Evolutionary conservation across 2,113 vertebrate species (phyloP), one percentile per base, ranked within the genome.

Genomic region (Motacilla alba): DNA sequence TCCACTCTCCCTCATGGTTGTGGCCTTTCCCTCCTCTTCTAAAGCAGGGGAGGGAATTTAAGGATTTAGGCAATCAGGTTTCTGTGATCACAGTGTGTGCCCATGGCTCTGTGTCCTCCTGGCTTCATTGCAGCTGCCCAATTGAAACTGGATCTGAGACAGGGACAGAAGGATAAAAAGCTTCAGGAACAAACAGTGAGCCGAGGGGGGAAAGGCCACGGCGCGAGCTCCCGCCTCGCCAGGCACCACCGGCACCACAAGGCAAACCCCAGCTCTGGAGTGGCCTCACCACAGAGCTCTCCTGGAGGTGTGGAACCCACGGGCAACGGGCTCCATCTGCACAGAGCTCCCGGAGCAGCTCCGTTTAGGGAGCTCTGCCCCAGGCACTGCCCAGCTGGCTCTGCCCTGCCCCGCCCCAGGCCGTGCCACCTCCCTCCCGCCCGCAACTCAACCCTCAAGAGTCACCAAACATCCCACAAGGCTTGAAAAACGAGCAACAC

Each of bases 61-160:
- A 77, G 79, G 70, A 77, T 69, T 75, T 30, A 60, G 90, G 84
- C 80, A 68, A 60, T 26, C 24, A 20, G 82, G 90, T 73, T 77
- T 92, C 35, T 43, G 85, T 77, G 76, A 92, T 95, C 96, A 97
- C 96, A 97, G 94, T 94, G 94, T 58, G 46, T 31, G 81, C 82
- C 70, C 92, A 82, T 47, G 70, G 94, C 94, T 94, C 43, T 19
- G 56, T 22, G 46, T 56, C 75, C 87, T 66, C 53, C 55, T 89
- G 35, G 8, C 7, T 4, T 30, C 20, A 77, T 28, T 83, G 77
- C 82, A 92, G 39, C 26, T 88, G 85, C 83, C 88, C 64, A 64
- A 90, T 73, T 80, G 19, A 31, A 91, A 80, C 2, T 1, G 2
- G 46, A 74, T 55, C 55, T 24, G 46, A 90, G 88, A 90, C 58